A percentile compares a stretch with the other conserved stretches of the same genome.
These are phyloP conservation scores for Brachyrhaphis roseni DNA, from an alignment of 2,797 vertebrate species.

Conservation along the genomic window DNA sequence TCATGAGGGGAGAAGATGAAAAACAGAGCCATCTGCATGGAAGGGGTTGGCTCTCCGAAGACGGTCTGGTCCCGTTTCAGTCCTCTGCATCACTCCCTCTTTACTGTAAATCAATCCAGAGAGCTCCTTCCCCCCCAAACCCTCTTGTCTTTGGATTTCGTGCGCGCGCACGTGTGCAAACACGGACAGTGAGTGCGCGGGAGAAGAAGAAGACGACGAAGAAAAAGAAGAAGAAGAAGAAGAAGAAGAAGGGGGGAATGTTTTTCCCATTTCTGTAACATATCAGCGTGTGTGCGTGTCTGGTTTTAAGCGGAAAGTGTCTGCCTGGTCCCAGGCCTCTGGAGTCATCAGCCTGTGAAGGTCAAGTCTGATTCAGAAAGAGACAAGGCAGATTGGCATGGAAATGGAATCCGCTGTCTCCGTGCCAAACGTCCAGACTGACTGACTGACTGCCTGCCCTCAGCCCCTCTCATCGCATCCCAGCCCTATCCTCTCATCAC, in stretches of 20 bases:
- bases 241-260: slow-evolving; percentile 32
- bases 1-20: slow-evolving; percentile 77
- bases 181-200: slow-evolving; percentile 28
- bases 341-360: slow-evolving; percentile 80
- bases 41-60: slow-evolving; percentile 75
- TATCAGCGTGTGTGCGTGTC: slow-evolving; percentile 46
- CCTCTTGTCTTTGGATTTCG: slow-evolving; percentile 30
- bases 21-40: slow-evolving; percentile 79
- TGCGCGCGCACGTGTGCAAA: slow-evolving; percentile 42
- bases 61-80: slow-evolving; percentile 75
- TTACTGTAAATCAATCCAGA: slow-evolving; percentile 73
- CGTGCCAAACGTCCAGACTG: slow-evolving; percentile 77
- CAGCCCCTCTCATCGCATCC: slow-evolving; percentile 76
- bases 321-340: slow-evolving; percentile 69
- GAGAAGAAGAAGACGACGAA: neutral
- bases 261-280: slow-evolving; percentile 62
- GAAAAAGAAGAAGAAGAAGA: no score
- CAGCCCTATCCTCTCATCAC: slow-evolving; percentile 67
- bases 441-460: slow-evolving; percentile 77
- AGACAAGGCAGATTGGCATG: slow-evolving; percentile 83
- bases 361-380: slow-evolving; percentile 79
- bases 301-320: slow-evolving; percentile 70
- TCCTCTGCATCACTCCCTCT: slow-evolving; percentile 70
- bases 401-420: slow-evolving; percentile 82
- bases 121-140: slow-evolving; percentile 12